Conservation (phyloP, 2,797 vertebrate genomes). For the Hylomyscus alleni region DNA sequence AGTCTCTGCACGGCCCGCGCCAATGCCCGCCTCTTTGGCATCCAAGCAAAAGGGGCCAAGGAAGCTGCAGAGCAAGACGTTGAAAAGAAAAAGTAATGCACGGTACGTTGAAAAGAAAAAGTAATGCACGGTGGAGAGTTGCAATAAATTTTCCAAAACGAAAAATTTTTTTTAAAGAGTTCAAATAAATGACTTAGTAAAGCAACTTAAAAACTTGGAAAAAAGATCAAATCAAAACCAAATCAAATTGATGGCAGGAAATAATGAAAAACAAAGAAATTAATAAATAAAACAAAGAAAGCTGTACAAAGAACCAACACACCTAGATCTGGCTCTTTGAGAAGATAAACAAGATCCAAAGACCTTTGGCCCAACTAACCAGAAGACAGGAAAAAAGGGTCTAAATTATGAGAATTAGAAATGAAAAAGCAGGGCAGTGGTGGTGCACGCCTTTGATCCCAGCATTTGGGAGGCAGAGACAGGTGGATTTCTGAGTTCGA, state of each 20-base stretch:
- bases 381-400: not conserved
- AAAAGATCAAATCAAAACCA: not conserved
- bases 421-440: not conserved
- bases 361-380: not conserved
- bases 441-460: no score
- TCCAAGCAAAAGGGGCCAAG: no score
- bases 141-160: no score
- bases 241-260: not conserved
- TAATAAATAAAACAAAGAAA: not conserved
- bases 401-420: not conserved
- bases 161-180: no score
- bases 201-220: not conserved
- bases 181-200: not conserved
- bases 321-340: not conserved
- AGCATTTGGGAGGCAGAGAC: no score
- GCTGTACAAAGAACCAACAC: not conserved
- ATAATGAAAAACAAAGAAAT: not conserved
- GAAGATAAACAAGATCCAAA: not conserved
- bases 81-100: no score
- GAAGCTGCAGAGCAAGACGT: no score
- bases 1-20: no score
- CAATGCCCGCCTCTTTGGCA: no score
- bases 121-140: no score
- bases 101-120: no score
- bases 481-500: no score